These are phyloP conservation scores for Coenonympha glycerion DNA, from an alignment of 2,888 invertebrate genomes.

Conservation along the genomic window DNA sequence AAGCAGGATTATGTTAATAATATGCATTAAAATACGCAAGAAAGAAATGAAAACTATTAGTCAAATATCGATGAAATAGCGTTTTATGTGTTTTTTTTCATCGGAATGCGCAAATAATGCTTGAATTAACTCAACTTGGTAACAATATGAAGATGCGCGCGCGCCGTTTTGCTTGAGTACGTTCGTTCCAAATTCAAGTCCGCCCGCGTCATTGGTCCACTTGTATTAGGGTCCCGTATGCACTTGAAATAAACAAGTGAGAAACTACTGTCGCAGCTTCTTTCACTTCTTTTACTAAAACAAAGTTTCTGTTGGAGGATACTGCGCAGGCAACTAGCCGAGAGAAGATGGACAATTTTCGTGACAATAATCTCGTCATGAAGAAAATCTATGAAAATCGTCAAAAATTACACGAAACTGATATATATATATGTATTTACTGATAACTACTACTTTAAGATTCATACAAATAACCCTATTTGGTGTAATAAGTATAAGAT, in stretches of 20 bases:
- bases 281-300: not conserved
- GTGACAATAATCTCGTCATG: no score
- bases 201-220: constrained; percentile 37
- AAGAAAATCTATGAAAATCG: no score
- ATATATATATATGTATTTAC: no score
- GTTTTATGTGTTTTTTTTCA: not conserved
- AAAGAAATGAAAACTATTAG: not conserved
- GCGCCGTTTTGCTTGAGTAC: constrained; percentile 36
- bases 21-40: not conserved
- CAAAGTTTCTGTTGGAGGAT: no score
- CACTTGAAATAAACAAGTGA: not conserved
- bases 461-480: no score
- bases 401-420: no score
- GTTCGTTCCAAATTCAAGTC: constrained; percentile 38
- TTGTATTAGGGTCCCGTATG: constrained; percentile 33
- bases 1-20: not conserved
- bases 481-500: no score
- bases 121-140: constrained; percentile 13
- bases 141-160: constrained; percentile 32
- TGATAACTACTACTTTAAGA: no score
- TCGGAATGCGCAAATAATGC: constrained; percentile 11
- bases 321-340: no score
- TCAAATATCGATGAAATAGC: not conserved
- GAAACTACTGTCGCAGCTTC: not conserved
- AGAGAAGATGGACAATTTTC: no score